Conservation (phyloP, 2,113 vertebrate genomes). For the Stercorarius parasiticus region DNA sequence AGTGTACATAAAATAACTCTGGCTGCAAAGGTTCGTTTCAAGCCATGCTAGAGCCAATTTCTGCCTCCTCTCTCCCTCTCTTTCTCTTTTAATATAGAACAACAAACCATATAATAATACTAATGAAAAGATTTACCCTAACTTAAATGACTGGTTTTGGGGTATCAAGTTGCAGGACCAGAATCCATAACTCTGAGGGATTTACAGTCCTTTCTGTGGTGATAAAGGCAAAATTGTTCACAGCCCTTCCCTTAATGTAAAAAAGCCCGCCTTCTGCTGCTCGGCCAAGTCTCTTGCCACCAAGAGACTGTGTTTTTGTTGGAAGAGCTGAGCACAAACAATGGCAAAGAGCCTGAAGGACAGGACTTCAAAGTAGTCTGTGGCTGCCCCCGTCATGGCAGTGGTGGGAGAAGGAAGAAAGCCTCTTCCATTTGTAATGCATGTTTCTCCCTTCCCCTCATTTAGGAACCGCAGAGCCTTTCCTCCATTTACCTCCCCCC, state of each 20-base stretch:
- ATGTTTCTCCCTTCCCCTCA: background rate
- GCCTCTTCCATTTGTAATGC: background rate
- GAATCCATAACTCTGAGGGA: conserved; percentile 5
- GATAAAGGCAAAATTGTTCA: conserved; percentile 39
- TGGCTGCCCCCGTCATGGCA: background rate
- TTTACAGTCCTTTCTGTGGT: conserved; percentile 29
- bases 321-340: background rate
- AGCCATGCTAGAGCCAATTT: background rate
- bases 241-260: conserved; percentile 22
- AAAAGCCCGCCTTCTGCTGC: conserved; percentile 4
- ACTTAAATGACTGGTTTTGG: background rate
- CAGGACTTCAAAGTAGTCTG: conserved; percentile 16
- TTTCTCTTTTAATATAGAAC: background rate
- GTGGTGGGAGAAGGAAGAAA: background rate
- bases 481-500: background rate
- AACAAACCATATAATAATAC: conserved; percentile 4
- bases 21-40: background rate
- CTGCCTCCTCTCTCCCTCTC: background rate
- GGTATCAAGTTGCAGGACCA: conserved; percentile 5
- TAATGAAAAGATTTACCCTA: conserved; percentile 2
- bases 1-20: background rate
- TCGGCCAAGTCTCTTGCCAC: background rate
- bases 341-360: background rate
- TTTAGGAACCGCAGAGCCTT: background rate
- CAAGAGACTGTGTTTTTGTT: conserved; percentile 26